Base-by-base conservation (phyloP, 2,113 vertebrate genomes). In the Pithys albifrons region DNA sequence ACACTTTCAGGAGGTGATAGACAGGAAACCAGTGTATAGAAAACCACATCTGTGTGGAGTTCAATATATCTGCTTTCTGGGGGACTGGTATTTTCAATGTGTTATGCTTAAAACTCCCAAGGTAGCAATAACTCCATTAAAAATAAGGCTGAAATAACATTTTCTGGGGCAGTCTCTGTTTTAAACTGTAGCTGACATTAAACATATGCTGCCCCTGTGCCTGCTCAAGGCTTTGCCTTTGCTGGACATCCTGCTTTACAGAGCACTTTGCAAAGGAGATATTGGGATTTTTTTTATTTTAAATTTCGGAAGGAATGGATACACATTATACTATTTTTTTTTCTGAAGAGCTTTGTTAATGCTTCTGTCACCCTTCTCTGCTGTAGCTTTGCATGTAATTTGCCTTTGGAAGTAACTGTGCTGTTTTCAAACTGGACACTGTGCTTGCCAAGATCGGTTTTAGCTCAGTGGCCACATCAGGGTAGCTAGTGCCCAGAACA, bases 391-490 rank as follows among this genome's bases (percentile, higher is more conserved):
- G 28, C 13, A 24, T 13, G 41, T 41, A 27, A 19, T 33, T 91
- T 77, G 45, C 66, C 59, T 54, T 66, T 52, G 45, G 41, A 91
- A 51, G 27, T 46, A 55, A 48, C 33, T 41, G 29, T 48, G 28
- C 23, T 51, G 14, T 51, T 67, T 88, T 64, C 43, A 77, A 39
- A 73, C 2, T 65, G 27, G 27, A 51, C 6, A 25, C 25, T 0
- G 2, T 15, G 8, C 70, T 70, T 9, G 1, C 35, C 61, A 24
- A 52, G 6, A 33, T 43, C 0, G 0, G 25, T 28, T 84, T 54
- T 18, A 66, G 12, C n/a, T 77, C 51, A 28, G 55, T 13, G 6
- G 37, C 25, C 6, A 4, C 62, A 17, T 5, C 31, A 55, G 41
- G 6, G 33, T 28, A 54, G 12, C 12, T 61, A 7, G 10, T 57